Evolutionary conservation across 2,888 invertebrate genomes (phyloP), one percentile per base, ranked within the genome.

Genomic region (Pandemis cinnamomeana): DNA sequence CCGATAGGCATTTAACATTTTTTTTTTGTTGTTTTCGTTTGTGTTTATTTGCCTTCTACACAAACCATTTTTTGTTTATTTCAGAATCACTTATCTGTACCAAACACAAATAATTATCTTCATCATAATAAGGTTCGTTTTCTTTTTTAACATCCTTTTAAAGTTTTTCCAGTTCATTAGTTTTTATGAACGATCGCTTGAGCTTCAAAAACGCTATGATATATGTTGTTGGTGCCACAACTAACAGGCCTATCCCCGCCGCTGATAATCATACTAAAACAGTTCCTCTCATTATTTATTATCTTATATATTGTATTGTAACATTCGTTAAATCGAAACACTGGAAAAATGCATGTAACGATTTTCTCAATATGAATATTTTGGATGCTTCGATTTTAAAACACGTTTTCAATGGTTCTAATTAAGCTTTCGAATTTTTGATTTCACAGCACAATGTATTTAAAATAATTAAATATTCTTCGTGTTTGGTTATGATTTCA

Each of bases 71-170:
- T 91, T 93, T 95, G 95, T 95, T 95, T 96, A 96, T 97, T 97
- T 95, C 97, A 97, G 97, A 97, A 96, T 95, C 97, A 96, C 96
- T 97, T 97, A 96, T 96, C 96, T 96, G 97, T 97, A 95, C 97
- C 97, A 95, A 96, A 96, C 96, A 96, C 96, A 95, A 96, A 96
- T 96, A 97, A 96, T 95, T 97, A 96, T 95, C 96, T 96, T 88
- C 96, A 96, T 95, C 96, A 96, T 92, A 96, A 95, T 95, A 96
- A 97, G 97, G 97, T 97, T 94, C 93, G 93, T 94, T 93, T 90
- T 89, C 93, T 91, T 89, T 90, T 87, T 92, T 89, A 91, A 91
- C 89, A 88, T 85, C 86, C 89, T 86, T 87, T 87, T 84, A 87
- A 78, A 84, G 79, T 82, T 84, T 87, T 89, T 87, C 85, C 84